Evolutionary conservation across 2,797 vertebrate species (phyloP), one percentile per base, ranked within the genome.

Genomic region (Rhynchonycteris naso): DNA sequence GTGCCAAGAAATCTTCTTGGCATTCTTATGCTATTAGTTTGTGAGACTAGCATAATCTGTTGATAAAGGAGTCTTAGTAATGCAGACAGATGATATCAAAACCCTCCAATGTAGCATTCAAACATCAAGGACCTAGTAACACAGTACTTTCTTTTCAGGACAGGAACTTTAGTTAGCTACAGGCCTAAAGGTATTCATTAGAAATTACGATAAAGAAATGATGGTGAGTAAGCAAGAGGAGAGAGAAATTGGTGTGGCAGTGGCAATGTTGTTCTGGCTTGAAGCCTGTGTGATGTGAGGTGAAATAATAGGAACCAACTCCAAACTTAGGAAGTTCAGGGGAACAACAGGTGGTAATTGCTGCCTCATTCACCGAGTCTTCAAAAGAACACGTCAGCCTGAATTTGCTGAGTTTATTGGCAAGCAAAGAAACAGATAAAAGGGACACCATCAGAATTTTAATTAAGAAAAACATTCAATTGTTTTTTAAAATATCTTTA

Each of bases 271-370:
- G 66, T 93, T 97, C 95, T 97, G 97, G 94, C 94, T 89, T 30
- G 68, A 92, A 96, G 97, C 91, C 96, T 91, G 43, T 71, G 88
- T 7, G 66, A 35, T 50, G 50, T 93, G 94, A 96, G 94, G 96
- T 96, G 97, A 98, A 97, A 95, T 95, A 97, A 94, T 94, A 98
- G 97, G 96, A 98, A 97, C 97, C 97, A 97, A 95, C 96, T 90
- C 92, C 97, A 97, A 98, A 96, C 88, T 93, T 95, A 97, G 97
- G 95, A 98, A 98, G 97, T 96, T 90, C 95, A 96, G 97, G 94
- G 89, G 97, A 47, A 96, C 97, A 98, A 96, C 97, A 98, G 97
- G 95, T 98, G 97, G 97, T 94, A 96, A 97, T 98, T 98, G 97
- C 97, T 96, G 96, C 97, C 97, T 98, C 98, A 95, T 98, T 97